Base-by-base conservation (phyloP, 1,140 invertebrate genomes). In the Zaprionus ghesquierei region DNA sequence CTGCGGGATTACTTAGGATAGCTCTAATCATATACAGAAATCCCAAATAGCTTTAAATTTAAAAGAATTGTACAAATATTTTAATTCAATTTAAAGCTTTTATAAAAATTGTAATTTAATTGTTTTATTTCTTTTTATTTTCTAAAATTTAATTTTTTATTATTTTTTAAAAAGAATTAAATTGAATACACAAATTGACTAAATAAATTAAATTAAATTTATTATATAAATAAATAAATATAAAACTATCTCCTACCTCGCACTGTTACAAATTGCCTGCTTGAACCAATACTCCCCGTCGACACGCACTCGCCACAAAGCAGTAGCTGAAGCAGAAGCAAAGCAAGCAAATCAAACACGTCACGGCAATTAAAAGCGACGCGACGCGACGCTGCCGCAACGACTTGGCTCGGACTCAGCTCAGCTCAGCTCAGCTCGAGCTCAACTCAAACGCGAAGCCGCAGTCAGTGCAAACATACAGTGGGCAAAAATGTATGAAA, bases 351-450 rank as follows among this genome's bases (percentile, higher is more conserved):
- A 81, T 66, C 75, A 87, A 87, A 87, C 84, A 77, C 71, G 82
- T 79, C 76, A 87, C 79, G 84, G 79, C 84, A 87, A 87, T 87
- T 87, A 87, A 87, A 89, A 82, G 69, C 79, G 49, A 76, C 66
- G 58, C 27, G 20, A n/a, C 22, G 69, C 79, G 49, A 76, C 66
- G 58, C 27, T 25, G 20, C 22, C 35, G 13, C 13, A 33, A 10
- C 38, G 35, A 38, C 27, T 29, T 51, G 13, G 35, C 33, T 29
- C 6, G 27, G 22, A 53, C 18, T 23, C 20, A n/a, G n/a, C n/a
- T n/a, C n/a, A n/a, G n/a, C n/a, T n/a, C n/a, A n/a, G n/a, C n/a
- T 27, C 6, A 25, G 10, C 54, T 56, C 38, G 23, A 53, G 18
- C 41, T 44, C 20, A 46, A 49, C 15, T 46, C 18, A 20, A 33